Conservation (phyloP, 2,888 invertebrate species). For the Nymphalis urticae region DNA sequence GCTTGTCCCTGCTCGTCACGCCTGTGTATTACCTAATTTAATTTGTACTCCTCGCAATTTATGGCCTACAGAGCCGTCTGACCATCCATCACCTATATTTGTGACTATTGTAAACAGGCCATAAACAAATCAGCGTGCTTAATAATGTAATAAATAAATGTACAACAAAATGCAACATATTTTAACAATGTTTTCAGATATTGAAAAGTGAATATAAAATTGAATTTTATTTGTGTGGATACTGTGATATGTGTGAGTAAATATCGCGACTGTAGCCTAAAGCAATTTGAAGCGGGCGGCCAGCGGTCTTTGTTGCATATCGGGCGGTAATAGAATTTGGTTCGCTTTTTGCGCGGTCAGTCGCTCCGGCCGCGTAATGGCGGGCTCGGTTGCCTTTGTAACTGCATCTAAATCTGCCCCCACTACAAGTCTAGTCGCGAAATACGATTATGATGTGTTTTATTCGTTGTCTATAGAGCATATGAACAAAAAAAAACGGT, state of each 20-base stretch:
- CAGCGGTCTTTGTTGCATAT: conserved; percentile 81
- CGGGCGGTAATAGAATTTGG: conserved; percentile 80
- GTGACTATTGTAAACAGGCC: conserved; percentile 28
- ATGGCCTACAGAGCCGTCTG: conserved; percentile 70
- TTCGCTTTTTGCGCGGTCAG: conserved; percentile 77
- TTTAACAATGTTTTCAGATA: conserved; percentile 32
- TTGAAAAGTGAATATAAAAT: conserved; percentile 52
- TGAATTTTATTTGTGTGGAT: conserved; percentile 64
- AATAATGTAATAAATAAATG: too few species aligned
- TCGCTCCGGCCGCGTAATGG: conserved; percentile 69
- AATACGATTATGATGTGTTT: conserved; percentile 39
- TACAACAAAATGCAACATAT: conserved; percentile 30
- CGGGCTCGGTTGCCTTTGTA: conserved; percentile 75
- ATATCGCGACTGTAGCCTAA: conserved; percentile 77
- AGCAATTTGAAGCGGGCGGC: conserved; percentile 77
- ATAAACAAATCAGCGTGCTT: conserved; percentile 24
- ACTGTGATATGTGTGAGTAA: conserved; percentile 67
- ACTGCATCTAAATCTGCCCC: conserved; percentile 75
- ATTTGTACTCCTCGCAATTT: conserved; percentile 79
- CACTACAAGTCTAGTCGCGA: conserved; percentile 58
- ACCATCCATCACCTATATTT: conserved; percentile 62
- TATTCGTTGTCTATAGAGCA: conserved; percentile 10
- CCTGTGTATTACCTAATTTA: conserved; percentile 80
- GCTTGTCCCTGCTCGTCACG: conserved; percentile 76
- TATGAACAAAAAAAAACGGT: neutral